phyloP scores from a whole-genome alignment of 2,797 vertebrate species.

The Pyrocephalus nanus region DNA sequence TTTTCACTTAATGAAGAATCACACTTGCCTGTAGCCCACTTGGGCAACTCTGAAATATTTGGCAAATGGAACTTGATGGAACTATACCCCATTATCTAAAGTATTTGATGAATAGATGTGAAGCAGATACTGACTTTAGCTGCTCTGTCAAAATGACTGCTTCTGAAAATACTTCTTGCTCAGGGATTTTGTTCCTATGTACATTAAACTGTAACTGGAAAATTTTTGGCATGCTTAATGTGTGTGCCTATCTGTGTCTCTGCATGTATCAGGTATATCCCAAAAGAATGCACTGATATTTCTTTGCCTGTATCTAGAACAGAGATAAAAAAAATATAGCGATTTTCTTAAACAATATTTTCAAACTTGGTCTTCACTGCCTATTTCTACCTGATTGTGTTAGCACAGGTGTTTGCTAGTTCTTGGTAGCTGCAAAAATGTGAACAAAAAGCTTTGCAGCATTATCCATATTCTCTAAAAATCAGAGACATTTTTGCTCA shows the following conservation, averaged over 20 bases:
- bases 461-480: not conserved
- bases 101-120: not conserved
- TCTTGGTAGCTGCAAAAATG: not conserved
- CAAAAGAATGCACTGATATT: not conserved
- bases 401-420: not conserved
- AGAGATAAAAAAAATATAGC: not conserved
- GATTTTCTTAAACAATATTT: not conserved
- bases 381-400: not conserved
- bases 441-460: not conserved
- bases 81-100: not conserved
- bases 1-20: not conserved
- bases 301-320: constrained; percentile 5
- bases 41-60: not conserved
- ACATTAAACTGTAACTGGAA: not conserved
- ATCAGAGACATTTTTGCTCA: not conserved
- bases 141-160: not conserved
- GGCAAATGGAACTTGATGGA: not conserved
- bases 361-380: not conserved
- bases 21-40: not conserved
- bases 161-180: constrained; percentile 32
- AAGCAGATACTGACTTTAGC: not conserved
- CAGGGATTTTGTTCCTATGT: not conserved
- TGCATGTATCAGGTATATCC: not conserved
- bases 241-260: too few relatives aligned
- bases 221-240: not conserved